Base-by-base conservation (phyloP, 2,888 invertebrate species). In the Sesamia inferens region DNA sequence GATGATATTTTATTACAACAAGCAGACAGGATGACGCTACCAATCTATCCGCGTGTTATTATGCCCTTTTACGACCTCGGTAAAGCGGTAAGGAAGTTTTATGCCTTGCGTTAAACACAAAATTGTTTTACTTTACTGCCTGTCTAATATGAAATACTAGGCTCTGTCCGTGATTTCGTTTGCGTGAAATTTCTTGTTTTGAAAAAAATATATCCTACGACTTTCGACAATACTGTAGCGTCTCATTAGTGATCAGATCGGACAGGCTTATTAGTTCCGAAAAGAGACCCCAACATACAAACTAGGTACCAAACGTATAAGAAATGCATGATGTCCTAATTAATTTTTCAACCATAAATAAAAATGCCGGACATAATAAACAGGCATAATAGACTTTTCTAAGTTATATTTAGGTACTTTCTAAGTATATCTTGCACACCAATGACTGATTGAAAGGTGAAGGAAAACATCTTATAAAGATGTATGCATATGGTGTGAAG, bases 21-120 rank as follows among this genome's bases (percentile, higher is more conserved):
- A 57, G 48, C 55, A 64, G 73, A 75, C 75, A 64, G 55, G 47
- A 75, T 48, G 75, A 47, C 64, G 75, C 73, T 57, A 14, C 48
- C 47, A 24, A 57, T 57, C 63, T 14, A 57, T 24, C 5, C 16
- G 16, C 39, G 6, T 57, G 10, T 75, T 75, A 48, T 63, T 75
- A 57, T 24, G n/a, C 22, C 22, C 7, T 22, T 74, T 73, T 48
- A 75, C 55, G 64, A 57, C 47, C 47, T 10, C 13, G 4, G 11
- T 47, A 63, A 63, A 63, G 63, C 22, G 64, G 22, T 14, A n/a
- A 31, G 22, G 22, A 6, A 48, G 14, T 14, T 24, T 58, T 42
- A 48, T 71, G 55, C 31, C 22, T 47, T 57, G 16, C 5, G 16
- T 48, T 47, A n/a, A 71, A 54, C 22, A n/a, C 5, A 10, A 10